Base-by-base conservation (phyloP, 2,797 vertebrate genomes). In the Leuciscus waleckii region DNA sequence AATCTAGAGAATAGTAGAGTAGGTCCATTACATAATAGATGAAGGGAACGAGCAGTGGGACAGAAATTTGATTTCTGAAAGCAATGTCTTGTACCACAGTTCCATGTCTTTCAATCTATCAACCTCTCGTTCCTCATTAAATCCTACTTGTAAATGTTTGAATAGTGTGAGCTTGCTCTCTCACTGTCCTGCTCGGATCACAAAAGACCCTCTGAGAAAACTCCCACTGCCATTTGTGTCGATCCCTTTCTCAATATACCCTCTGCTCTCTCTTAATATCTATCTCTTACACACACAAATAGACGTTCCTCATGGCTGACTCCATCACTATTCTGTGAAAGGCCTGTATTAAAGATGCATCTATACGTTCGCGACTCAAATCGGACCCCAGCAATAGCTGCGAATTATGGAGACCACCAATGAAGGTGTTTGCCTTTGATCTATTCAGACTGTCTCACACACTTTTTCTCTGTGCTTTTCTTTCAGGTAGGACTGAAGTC, bases 391-490 rank as follows among this genome's bases (percentile, higher is more conserved):
- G 92, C 92, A 94, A 94, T 88, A 92, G 91, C 93, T 95, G 90
- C 92, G 93, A 95, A 95, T 95, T 94, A 95, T 95, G 93, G 91
- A 95, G 92, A 92, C 90, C 71, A 90, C 91, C 93, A 94, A 94
- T 95, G 94, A 93, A 94, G 92, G 92, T 94, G 93, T 94, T 95
- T 94, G 92, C 90, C 93, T 95, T 94, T 95, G 93, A 95, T 95
- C 92, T 93, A 93, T 93, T 93, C 91, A 88, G 90, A 67, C 7
- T 87, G 89, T 89, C 90, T 88, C 23, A 89, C 90, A 85, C 90
- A 92, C 90, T 1, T 32, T 11, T 79, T 39, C 81, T 90, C 84
- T 90, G 11, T 41, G 79, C 82, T 81, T 88, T 86, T 90, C 82
- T 67, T 69, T 84, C 87, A 87, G 54, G 37, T 68, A 58, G 67